These are phyloP conservation scores for Nothura maculosa DNA, from an alignment of 2,797 vertebrate species.

Conservation along the genomic window DNA sequence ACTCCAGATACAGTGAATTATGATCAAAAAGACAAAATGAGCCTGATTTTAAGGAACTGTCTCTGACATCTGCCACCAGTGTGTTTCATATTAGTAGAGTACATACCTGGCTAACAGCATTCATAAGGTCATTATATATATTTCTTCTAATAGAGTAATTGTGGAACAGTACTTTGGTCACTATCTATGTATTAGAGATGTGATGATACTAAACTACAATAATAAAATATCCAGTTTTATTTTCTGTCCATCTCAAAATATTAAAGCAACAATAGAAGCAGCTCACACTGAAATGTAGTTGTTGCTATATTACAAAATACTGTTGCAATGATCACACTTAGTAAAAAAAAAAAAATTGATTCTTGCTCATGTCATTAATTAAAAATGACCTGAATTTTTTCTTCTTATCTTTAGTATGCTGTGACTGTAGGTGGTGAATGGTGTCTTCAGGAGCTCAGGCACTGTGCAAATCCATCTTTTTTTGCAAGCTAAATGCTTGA, in stretches of 20 bases:
- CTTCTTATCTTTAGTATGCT: not conserved
- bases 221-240: not conserved
- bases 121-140: not conserved
- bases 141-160: not conserved
- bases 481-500: not conserved
- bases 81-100: not conserved
- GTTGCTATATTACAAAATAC: not conserved
- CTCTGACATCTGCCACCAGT: not conserved
- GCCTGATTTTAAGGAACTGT: not conserved
- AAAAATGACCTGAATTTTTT: not conserved
- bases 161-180: not conserved
- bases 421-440: not conserved
- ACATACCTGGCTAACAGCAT: not conserved
- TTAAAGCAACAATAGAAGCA: not conserved
- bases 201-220: not conserved
- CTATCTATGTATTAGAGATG: not conserved
- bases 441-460: not conserved
- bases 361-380: not conserved
- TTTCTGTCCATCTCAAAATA: not conserved
- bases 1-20: not conserved
- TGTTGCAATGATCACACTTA: not conserved
- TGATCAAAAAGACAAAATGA: not conserved
- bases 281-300: not conserved
- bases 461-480: not conserved
- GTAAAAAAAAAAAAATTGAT: not conserved